These are phyloP conservation scores for Pocillopora grandis DNA, from an alignment of 92 coral and sea anemone species.

Conservation along the genomic window DNA sequence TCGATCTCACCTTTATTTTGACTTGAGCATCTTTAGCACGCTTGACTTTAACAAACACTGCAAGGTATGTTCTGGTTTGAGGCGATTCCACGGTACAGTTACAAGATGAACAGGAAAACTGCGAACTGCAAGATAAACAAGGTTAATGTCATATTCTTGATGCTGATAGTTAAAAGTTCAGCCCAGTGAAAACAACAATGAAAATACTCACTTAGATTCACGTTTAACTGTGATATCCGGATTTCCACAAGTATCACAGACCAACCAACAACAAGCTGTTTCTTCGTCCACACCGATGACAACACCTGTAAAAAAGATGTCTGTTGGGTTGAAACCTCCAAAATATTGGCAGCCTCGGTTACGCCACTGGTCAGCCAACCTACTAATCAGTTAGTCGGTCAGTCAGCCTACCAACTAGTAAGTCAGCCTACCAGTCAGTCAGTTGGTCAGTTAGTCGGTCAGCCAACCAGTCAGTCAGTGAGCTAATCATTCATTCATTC, in stretches of 20 bases:
- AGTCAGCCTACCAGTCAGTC: background rate
- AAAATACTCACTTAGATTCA: no score
- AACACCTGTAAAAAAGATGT: slow-evolving; percentile 39
- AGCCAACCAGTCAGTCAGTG: background rate
- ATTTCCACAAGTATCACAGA: slow-evolving; percentile 66
- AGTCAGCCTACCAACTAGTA: background rate
- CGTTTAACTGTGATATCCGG: slow-evolving; percentile 54
- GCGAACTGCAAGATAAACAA: slow-evolving; percentile 37
- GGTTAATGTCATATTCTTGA: no score
- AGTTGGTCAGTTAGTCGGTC: background rate
- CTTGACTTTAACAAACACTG: slow-evolving; percentile 45
- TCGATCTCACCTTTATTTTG: slow-evolving; percentile 47
- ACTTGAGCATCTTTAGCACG: slow-evolving; percentile 44
- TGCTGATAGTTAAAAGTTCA: background rate
- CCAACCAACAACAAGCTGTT: slow-evolving; percentile 88
- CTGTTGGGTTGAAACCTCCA: background rate
- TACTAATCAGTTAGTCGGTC: background rate
- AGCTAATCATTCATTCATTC: background rate
- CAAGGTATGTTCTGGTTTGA: slow-evolving; percentile 59
- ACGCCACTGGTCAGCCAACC: no score
- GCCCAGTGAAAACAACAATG: background rate
- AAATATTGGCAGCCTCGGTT: background rate
- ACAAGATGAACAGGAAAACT: slow-evolving; percentile 57
- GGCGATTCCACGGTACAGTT: slow-evolving; percentile 49
- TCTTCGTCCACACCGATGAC: slow-evolving; percentile 77